Evolutionary conservation across 2,888 invertebrate species (phyloP), one percentile per base, ranked within the genome.

Genomic region (Abrostola triplasia): DNA sequence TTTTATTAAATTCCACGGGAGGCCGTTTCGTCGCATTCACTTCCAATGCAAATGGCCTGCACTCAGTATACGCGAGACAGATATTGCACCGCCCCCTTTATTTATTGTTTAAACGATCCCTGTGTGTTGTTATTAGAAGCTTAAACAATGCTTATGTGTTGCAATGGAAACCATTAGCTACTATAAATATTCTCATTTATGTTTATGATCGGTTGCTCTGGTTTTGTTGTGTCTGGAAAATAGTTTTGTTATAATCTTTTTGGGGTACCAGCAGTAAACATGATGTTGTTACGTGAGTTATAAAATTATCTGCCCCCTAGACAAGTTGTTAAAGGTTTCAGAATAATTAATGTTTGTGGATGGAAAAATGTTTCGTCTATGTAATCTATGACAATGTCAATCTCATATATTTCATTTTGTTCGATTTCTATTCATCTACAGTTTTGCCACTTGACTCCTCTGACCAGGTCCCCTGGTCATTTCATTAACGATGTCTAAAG

Each of bases 1-100:
- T 94, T 92, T 92, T 94, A 93, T 94, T 92, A 94, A 94, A 93
- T 93, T 92, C 92, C 90, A 80, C 77, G 76, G 77, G 88, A 90
- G 92, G 91, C 92, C 86, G 91, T 91, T 90, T 87, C 86, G 84
- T 86, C 85, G 89, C 90, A 87, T 89, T 87, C 84, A 86, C 85
- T 87, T 85, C 90, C 88, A 82, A 93, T 93, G 92, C 92, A 93
- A 93, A 94, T 92, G 91, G 86, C 74, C 82, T 87, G 88, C 89
- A 88, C 85, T 89, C 84, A 83, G 84, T 83, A 77, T 83, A 81
- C 80, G 73, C 83, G 79, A 81, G 91, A 91, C 92, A 91, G 92
- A 90, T 92, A 92, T 92, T 93, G 90, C 92, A 87, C 82, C 80
- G 75, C 79, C 82, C 79, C 70, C 73, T 80, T 84, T 91, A 91